Evolutionary conservation across 2,797 vertebrate genomes (phyloP), one percentile per base, ranked within the genome.

Genomic region (Xerus rutilus): DNA sequence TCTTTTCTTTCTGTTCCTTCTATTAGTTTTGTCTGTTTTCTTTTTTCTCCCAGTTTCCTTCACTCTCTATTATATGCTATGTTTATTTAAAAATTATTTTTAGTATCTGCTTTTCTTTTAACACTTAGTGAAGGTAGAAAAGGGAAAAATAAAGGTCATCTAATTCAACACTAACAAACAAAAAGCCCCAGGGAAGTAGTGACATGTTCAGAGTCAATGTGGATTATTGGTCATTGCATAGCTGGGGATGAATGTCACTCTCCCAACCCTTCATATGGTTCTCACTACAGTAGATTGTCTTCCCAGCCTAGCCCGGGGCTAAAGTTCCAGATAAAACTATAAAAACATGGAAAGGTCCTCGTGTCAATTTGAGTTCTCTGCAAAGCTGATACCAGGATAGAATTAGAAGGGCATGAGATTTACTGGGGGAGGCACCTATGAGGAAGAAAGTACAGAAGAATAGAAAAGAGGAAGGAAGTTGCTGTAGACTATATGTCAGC

Each of bases 31-130:
- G 49, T 43, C 2, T n/a, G 5, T 74, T 69, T 82, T 82, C 45
- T 49, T 62, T 39, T 21, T 23, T 78, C 20, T 93, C 32, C 81
- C 5, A 28, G 35, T 69, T 72, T 82, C 85, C n/a, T 57, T 23
- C 0, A 52, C 4, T 52, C 15, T 14, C 18, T 8, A 72, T 3
- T 52, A 20, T 78, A 54, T 18, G n/a, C 7, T 57, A 39, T 23
- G 49, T 5, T 84, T 91, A 69, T 77, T 91, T 73, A 70, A 25
- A 91, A 96, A 35, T 77, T 79, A 79, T 62, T 49, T 96, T 76
- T 93, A 62, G 39, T 32, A 52, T 43, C 21, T 76, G 14, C 3
- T 72, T 88, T 82, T 88, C 30, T 2, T 88, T 89, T 91, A 82
- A 45, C 1, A 93, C 10, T 73, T 74, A 74, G 49, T 65, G 25